A percentile compares a stretch with the other conserved stretches of the same genome.
phyloP scores from a whole-genome alignment of 2,888 invertebrate species.

The Teleiodes luculella region DNA sequence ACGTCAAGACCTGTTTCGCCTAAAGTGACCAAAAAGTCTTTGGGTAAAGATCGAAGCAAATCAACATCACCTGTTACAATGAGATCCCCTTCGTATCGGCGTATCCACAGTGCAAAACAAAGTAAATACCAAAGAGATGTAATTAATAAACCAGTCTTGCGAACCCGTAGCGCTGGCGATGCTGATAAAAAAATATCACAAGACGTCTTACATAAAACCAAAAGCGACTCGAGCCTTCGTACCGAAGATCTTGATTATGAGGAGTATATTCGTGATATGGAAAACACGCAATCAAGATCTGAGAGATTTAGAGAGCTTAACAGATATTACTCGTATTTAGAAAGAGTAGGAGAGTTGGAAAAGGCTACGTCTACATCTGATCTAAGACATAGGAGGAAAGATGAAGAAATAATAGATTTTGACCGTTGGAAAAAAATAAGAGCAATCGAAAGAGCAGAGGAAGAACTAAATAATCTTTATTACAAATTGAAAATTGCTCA shows the following conservation, averaged over 20 bases:
- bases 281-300: constrained; percentile 83
- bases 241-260: constrained; percentile 81
- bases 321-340: constrained; percentile 90
- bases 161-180: constrained; percentile 84
- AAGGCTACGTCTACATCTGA: constrained; percentile 84
- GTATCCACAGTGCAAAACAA: constrained; percentile 77
- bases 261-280: constrained; percentile 82
- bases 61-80: constrained; percentile 79
- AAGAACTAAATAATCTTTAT: constrained; percentile 87
- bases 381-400: constrained; percentile 84
- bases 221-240: constrained; percentile 59
- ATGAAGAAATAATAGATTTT: constrained; percentile 90
- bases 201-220: constrained; percentile 42
- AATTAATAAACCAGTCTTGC: constrained; percentile 59
- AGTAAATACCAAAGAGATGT: constrained; percentile 53
- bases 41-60: constrained; percentile 55
- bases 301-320: constrained; percentile 91
- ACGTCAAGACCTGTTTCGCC: constrained; percentile 66
- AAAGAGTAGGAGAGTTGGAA: constrained; percentile 90
- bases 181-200: constrained; percentile 59
- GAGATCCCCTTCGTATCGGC: constrained; percentile 82
- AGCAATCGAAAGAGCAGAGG: constrained; percentile 87
- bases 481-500: constrained; percentile 87
- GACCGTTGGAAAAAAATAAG: constrained; percentile 92
- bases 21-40: constrained; percentile 44